Evolutionary conservation across 2,797 vertebrate species (phyloP).

Genomic region (Hippopotamyrus pictus): DNA sequence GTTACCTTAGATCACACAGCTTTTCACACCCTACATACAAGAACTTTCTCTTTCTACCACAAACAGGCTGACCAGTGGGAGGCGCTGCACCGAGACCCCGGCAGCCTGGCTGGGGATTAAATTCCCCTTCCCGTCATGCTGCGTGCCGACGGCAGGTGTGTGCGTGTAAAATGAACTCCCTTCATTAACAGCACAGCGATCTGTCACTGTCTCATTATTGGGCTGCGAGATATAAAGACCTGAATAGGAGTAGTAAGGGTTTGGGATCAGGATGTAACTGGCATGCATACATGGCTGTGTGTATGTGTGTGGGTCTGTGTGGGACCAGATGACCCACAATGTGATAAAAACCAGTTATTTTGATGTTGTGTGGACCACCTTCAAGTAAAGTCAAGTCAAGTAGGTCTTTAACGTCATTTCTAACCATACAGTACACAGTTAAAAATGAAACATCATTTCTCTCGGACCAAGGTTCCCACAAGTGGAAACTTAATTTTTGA

Average conservation of each 20-base stretch:
- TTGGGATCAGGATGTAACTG: background rate
- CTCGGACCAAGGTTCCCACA: background rate
- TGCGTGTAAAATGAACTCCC: conserved; percentile 17
- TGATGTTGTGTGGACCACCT: background rate
- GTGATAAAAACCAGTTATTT: background rate
- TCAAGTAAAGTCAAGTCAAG: background rate
- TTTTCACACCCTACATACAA: background rate
- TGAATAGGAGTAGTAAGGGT: background rate
- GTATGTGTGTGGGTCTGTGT: background rate
- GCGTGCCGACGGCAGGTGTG: conserved; percentile 6
- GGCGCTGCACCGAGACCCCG: background rate
- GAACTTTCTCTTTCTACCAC: background rate
- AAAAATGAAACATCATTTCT: background rate
- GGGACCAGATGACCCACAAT: background rate
- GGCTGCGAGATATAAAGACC: conserved; percentile 20
- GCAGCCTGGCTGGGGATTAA: background rate
- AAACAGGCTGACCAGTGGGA: background rate
- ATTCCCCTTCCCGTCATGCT: conserved; percentile 4
- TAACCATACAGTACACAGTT: background rate
- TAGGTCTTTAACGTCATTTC: background rate
- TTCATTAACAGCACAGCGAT: conserved; percentile 39
- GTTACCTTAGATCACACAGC: background rate
- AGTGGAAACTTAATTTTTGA: background rate
- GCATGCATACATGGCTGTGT: background rate
- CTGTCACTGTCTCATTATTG: conserved; percentile 59